Base-by-base conservation (phyloP, 2,888 invertebrate genomes). In the Lycia hirtaria region DNA sequence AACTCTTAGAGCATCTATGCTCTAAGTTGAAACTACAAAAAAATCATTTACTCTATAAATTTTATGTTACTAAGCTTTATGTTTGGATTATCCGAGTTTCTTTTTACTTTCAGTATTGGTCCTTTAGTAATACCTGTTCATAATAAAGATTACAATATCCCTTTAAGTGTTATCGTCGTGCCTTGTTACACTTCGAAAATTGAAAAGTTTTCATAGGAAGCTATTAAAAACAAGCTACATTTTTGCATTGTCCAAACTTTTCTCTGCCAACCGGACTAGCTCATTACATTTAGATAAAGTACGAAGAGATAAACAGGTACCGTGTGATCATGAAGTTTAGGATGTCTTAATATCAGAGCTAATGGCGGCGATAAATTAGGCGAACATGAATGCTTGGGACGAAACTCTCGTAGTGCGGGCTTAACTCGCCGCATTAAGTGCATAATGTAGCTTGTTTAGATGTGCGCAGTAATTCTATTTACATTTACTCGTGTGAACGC, bases 381-480 rank as follows among this genome's bases (percentile, higher is more conserved):
- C 64, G 68, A 69, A 77, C 78, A 71, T 66, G 74, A 78, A 77
- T 81, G 71, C 71, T 76, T 83, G 82, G 82, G 77, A 75, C 65
- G 70, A 77, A 81, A 75, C 69, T 70, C 70, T 68, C 68, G 64
- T 68, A 73, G 67, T 62, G 66, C 70, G 73, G 71, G 69, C 73
- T 73, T 52, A 74, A 78, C 78, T 73, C 70, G 79, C 67, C 62
- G 64, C 75, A 83, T 82, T 81, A 85, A 73, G 47, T 64, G 60
- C 54, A 47, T 60, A 62, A 62, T 62, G 75, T 69, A 73, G 72
- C 76, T 75, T 71, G 73, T 69, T 68, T 73, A 77, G 73, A 81
- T 74, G 77, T 75, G 76, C 73, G 68, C 73, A 58, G 78, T 73
- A 80, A 85, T 86, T 85, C 85, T 85, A 84, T 87, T 79, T 80